These are phyloP conservation scores for Artemia sinica DNA, from an alignment of 2,888 invertebrate species.

Conservation along the genomic window DNA sequence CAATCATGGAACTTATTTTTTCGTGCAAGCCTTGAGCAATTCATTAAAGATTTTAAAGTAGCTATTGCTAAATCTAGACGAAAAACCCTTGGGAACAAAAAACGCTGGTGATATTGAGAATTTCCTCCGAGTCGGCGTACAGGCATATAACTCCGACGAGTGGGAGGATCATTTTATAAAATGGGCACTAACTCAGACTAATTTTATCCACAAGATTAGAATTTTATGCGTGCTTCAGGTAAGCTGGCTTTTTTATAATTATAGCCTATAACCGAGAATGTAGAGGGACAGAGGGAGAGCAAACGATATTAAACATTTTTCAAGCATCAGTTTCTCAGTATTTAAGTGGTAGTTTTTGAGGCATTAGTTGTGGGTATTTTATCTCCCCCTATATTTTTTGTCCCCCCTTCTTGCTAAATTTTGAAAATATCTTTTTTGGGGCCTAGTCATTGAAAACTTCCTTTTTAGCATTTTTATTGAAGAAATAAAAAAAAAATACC, in stretches of 20 bases:
- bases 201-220: conserved; percentile 20
- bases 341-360: no score
- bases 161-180: conserved; percentile 23
- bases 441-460: no score
- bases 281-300: no score
- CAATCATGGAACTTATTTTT: conserved; percentile 35
- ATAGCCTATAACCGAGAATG: no score
- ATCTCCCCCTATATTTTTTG: no score
- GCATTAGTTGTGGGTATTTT: no score
- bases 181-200: conserved; percentile 23
- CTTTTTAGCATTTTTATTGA: no score
- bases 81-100: conserved; percentile 4
- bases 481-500: no score
- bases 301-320: no score
- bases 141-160: conserved; percentile 19
- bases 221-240: conserved; percentile 1
- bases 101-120: not conserved
- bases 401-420: no score
- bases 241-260: not conserved
- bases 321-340: no score
- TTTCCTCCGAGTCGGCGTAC: conserved; percentile 17
- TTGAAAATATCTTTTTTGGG: no score
- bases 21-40: conserved; percentile 45
- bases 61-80: conserved; percentile 21
- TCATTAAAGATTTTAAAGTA: conserved; percentile 40